These are phyloP conservation scores for Eristalis intricaria DNA, from an alignment of 2,888 invertebrate genomes.

Conservation along the genomic window DNA sequence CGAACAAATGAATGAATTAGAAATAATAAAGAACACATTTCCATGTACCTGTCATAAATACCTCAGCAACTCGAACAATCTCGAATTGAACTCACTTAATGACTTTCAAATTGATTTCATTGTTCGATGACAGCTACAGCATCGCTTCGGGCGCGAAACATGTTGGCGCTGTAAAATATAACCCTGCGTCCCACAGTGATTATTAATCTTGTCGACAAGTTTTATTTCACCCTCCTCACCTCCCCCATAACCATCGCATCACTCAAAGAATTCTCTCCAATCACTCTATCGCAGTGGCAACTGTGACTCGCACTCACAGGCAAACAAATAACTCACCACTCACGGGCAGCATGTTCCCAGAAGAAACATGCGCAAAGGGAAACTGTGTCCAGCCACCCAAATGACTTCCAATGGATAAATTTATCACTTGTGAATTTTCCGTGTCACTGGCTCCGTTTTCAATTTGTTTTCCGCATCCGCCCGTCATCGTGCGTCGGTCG, in stretches of 20 bases:
- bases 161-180: constrained; percentile 66
- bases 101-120: constrained; percentile 54
- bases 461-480: constrained; percentile 66
- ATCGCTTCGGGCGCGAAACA: constrained; percentile 43
- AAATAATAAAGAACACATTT: background rate
- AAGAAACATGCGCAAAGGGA: constrained; percentile 8
- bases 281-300: constrained; percentile 19
- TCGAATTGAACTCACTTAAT: constrained; percentile 25
- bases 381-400: constrained; percentile 42
- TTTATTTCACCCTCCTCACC: background rate
- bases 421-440: constrained; percentile 75
- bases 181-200: constrained; percentile 38
- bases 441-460: constrained; percentile 75
- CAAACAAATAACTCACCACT: constrained; percentile 31
- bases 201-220: constrained; percentile 64
- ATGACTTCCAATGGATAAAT: constrained; percentile 69
- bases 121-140: constrained; percentile 64
- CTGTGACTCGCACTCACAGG: background rate
- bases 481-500: background rate
- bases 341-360: constrained; percentile 60
- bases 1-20: background rate
- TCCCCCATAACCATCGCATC: background rate
- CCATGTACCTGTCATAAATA: constrained; percentile 21
- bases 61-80: constrained; percentile 20
- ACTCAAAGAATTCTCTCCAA: constrained; percentile 38